Evolutionary conservation across 2,113 vertebrate species (phyloP).

Genomic region (Mesembrinibis cayennensis): DNA sequence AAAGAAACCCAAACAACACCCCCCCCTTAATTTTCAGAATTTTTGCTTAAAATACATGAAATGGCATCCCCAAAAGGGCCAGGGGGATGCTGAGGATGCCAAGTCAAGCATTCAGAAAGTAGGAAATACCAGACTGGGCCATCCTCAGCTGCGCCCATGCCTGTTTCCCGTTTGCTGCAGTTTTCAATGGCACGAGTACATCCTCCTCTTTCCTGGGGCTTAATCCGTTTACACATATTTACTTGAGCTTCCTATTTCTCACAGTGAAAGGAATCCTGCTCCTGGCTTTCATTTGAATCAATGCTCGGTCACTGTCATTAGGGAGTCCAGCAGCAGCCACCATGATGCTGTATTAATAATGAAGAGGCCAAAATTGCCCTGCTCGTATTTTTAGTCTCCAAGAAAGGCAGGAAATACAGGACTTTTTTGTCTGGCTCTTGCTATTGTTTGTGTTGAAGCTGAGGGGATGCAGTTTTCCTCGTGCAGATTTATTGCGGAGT

Average conservation of each 20-base stretch:
- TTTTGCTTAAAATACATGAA: not conserved
- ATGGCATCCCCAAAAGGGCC: not conserved
- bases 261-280: not conserved
- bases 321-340: not conserved
- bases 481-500: not conserved
- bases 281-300: accelerated
- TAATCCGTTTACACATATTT: not conserved
- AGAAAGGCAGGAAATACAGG: not conserved
- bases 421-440: not conserved
- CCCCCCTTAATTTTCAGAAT: not conserved
- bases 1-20: not conserved
- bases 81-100: not conserved
- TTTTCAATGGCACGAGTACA: not conserved
- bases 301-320: not conserved
- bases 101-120: not conserved
- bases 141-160: not conserved
- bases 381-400: not conserved
- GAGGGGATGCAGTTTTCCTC: not conserved
- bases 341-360: accelerated
- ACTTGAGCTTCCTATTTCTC: not conserved
- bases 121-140: not conserved
- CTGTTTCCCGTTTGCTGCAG: not conserved
- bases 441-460: not conserved
- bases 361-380: not conserved
- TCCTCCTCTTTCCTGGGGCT: not conserved